Conservation (phyloP, 2,888 invertebrate species). For the Gerosis bhagava region DNA sequence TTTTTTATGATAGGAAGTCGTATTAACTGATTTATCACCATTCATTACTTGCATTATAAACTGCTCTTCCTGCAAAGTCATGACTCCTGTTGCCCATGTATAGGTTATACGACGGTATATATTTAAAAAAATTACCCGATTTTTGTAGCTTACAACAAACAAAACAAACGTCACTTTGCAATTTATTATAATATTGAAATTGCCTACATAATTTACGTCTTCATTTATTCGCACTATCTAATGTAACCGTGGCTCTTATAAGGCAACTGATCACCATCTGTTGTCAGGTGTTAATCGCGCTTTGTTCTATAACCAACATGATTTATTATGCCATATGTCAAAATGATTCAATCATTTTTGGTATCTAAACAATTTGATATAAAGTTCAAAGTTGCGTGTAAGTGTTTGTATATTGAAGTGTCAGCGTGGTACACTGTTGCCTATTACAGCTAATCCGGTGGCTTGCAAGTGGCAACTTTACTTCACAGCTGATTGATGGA, state of each 20-base stretch:
- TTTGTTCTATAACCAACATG: slow-evolving; percentile 53
- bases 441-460: slow-evolving; percentile 58
- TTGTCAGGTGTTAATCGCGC: slow-evolving; percentile 59
- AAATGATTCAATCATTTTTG: slow-evolving; percentile 32
- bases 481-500: slow-evolving; percentile 65
- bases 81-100: no score
- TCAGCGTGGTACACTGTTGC: slow-evolving; percentile 43
- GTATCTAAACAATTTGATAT: slow-evolving; percentile 34
- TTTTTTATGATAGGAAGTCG: no score
- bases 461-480: slow-evolving; percentile 56
- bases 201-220: slow-evolving; percentile 37
- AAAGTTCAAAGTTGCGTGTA: slow-evolving; percentile 43
- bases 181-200: slow-evolving; percentile 27
- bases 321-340: slow-evolving; percentile 48
- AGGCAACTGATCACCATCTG: slow-evolving; percentile 52
- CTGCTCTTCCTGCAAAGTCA: no score
- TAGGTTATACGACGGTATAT: no score
- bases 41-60: no score
- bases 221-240: slow-evolving; percentile 45
- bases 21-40: no score
- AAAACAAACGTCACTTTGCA: no score
- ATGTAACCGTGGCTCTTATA: slow-evolving; percentile 43
- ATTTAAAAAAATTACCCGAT: no score
- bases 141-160: no score
- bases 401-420: slow-evolving; percentile 37